Evolutionary conservation across 2,797 vertebrate species (phyloP).

Genomic region (Myotis pilosus): DNA sequence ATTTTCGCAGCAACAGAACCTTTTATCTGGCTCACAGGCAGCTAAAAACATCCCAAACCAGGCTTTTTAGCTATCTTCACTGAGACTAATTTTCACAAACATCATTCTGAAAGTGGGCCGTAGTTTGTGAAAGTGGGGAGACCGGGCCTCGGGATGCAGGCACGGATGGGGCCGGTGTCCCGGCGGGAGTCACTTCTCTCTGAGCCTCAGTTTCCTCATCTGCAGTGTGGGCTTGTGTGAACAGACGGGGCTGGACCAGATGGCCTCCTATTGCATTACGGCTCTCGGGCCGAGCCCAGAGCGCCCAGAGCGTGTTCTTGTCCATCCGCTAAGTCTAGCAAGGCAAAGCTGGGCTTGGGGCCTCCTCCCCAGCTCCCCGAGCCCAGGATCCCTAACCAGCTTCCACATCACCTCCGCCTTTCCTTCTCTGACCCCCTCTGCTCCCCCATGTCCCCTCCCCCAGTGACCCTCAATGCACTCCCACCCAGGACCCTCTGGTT

Average conservation of each 20-base stretch:
- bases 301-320: neutral
- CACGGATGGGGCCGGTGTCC: accelerated
- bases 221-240: neutral
- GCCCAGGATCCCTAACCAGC: no score
- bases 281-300: neutral
- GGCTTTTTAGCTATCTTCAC: constrained; percentile 23
- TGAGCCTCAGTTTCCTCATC: neutral
- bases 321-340: neutral
- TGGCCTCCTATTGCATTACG: neutral
- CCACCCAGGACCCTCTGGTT: neutral
- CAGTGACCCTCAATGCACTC: neutral
- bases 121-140: neutral
- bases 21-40: constrained; percentile 45
- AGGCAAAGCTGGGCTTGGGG: neutral
- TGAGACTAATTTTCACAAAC: constrained; percentile 61
- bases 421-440: neutral
- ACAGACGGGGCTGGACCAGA: neutral
- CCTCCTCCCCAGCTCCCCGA: neutral
- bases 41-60: constrained; percentile 43
- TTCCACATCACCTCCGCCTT: neutral
- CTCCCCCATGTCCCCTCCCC: neutral
- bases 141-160: accelerated
- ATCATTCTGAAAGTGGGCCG: neutral
- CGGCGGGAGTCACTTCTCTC: accelerated
- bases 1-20: constrained; percentile 28